Evolutionary conservation across 2,888 invertebrate species (phyloP).

Genomic region (Drosophila gaucha): DNA sequence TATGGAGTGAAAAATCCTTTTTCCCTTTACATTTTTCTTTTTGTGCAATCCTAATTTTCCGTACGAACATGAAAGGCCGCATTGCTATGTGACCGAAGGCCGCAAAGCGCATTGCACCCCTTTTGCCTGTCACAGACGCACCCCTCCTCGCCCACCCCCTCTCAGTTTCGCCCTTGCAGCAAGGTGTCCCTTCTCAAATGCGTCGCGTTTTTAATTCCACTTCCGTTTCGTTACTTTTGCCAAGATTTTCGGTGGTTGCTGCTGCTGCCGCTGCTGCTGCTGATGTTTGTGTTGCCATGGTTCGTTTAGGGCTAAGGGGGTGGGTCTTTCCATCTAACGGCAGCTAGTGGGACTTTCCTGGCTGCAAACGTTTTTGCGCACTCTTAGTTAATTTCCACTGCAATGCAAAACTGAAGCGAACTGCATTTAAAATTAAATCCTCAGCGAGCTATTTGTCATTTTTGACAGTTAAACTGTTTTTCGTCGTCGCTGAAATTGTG

Average conservation of each 20-base stretch:
- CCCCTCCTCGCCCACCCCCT: conserved; percentile 21
- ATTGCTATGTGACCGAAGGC: conserved; percentile 27
- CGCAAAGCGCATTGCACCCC: conserved; percentile 40
- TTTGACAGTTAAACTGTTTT: conserved; percentile 76
- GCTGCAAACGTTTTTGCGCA: conserved; percentile 43
- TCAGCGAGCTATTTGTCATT: conserved; percentile 75
- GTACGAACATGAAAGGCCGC: conserved; percentile 68
- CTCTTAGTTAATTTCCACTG: conserved; percentile 68
- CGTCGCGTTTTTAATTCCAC: conserved; percentile 62
- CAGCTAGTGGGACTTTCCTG: conserved; percentile 25
- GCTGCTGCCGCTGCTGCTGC: conserved; percentile 5
- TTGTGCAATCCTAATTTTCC: conserved; percentile 64
- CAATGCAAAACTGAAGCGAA: conserved; percentile 50
- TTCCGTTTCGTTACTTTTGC: conserved; percentile 50
- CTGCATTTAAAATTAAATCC: conserved; percentile 80
- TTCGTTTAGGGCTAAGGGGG: background rate
- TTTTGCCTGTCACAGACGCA: conserved; percentile 30
- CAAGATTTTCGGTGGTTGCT: conserved; percentile 66
- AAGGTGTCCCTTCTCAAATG: conserved; percentile 64
- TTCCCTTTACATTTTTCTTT: conserved; percentile 36
- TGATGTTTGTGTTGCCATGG: conserved; percentile 48
- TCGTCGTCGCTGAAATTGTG: conserved; percentile 56
- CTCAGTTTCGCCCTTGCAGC: conserved; percentile 9
- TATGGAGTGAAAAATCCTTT: conserved; percentile 64
- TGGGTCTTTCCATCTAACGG: conserved; percentile 45